Base-by-base conservation (phyloP, 2,888 invertebrate species). In the Cremastinae sp. region DNA sequence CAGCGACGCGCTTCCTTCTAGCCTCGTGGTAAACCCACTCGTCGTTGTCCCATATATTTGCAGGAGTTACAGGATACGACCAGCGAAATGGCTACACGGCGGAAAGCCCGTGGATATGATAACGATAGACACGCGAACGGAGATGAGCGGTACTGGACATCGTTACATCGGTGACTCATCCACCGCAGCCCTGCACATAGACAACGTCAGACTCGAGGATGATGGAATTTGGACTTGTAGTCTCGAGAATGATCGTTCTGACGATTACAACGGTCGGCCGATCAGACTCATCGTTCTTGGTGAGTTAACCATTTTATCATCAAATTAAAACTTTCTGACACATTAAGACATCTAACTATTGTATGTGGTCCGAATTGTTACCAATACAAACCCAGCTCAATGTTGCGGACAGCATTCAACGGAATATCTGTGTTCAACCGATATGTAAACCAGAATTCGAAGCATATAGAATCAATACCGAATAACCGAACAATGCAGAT, bases 171-270 rank as follows among this genome's bases (percentile, higher is more conserved):
- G 89, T 20, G 89, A 89, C 77, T 89, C 89, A 12, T 84, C 87
- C 51, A 89, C 89, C 4, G 89, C 88, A 0, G 86, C 87, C 9
- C 88, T 93, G 80, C 90, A 91, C 75, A 92, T 93, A 80, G 91
- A 91, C 82, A 92, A 91, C 84, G 92, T 92, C 37, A 86, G 92
- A 47, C 87, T 92, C 69, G 93, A 93, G 20, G 94, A 95, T 84
- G 93, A 94, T 43, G 95, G 95, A 0, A 90, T 92, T 59, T 96
- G 95, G 94, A 91, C 92, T 72, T 96, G 95, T 84, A 92, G 93
- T 22, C 93, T 94, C 0, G 91, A 92, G 43, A 94, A 94, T 83
- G 91, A 91, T 0, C 91, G 92, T 39, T 94, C 94, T 0, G 92
- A 92, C 70, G 92, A 93, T 1, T 92, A 94, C 49, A 92, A 93